phyloP scores from a whole-genome alignment of 2,797 vertebrate species.

The Gouania willdenowi region DNA sequence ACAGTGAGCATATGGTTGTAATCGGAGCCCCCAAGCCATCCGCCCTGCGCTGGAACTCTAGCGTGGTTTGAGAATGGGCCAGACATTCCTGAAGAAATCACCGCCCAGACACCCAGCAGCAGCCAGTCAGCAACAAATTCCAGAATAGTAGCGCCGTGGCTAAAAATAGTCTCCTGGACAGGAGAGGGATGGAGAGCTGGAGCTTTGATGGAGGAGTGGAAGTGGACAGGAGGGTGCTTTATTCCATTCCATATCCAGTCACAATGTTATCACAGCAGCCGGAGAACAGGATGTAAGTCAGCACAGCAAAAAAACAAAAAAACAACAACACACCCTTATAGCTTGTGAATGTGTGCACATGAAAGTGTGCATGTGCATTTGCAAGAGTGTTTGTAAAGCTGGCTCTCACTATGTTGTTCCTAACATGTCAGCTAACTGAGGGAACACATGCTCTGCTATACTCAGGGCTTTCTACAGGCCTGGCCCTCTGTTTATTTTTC shows the following conservation, averaged over 20 bases:
- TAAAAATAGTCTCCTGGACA: constrained; percentile 77
- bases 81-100: constrained; percentile 94
- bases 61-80: constrained; percentile 88
- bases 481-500: constrained; percentile 68
- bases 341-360: constrained; percentile 6
- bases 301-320: constrained; percentile 32
- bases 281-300: constrained; percentile 58
- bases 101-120: constrained; percentile 86
- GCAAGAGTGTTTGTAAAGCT: constrained; percentile 18
- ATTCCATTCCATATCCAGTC: constrained; percentile 67
- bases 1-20: constrained; percentile 65
- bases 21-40: constrained; percentile 77
- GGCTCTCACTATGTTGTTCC: constrained; percentile 49
- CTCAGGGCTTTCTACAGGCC: constrained; percentile 54
- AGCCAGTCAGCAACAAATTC: constrained; percentile 91
- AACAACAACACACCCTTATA: constrained; percentile 23
- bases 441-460: constrained; percentile 60
- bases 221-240: constrained; percentile 57
- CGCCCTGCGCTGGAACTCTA: constrained; percentile 79
- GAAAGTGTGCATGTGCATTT: constrained; percentile 16
- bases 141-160: constrained; percentile 86
- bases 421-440: constrained; percentile 58
- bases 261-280: constrained; percentile 73
- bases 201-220: constrained; percentile 38
- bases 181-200: constrained; percentile 53